A percentile compares a stretch with the other conserved stretches of the same genome.
Conservation (phyloP, 2,113 vertebrate genomes). For the Anolis carolinensis region DNA sequence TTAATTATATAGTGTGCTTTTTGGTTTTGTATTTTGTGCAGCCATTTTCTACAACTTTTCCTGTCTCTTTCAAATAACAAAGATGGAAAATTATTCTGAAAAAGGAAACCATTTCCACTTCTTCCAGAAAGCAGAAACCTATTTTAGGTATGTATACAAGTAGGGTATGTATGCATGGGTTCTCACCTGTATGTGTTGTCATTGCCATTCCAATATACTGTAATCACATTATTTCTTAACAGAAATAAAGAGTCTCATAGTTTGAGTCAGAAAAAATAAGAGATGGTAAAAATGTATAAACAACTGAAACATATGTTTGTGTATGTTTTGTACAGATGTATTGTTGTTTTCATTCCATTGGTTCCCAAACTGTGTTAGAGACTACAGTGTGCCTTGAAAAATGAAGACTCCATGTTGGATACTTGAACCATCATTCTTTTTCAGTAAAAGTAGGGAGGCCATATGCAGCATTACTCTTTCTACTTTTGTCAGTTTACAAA, state of each 20-base stretch:
- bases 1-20: constrained; percentile 30
- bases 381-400: not conserved
- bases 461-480: not conserved
- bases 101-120: constrained; percentile 22
- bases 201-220: constrained; percentile 1
- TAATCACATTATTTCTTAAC: not conserved
- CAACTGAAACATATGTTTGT: not conserved
- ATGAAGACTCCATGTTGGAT: not conserved
- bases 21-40: not conserved
- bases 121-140: constrained; percentile 20
- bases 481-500: not conserved
- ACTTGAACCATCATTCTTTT: not conserved
- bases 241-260: not conserved
- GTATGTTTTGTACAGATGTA: not conserved
- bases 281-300: not conserved
- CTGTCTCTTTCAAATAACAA: constrained; percentile 4
- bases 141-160: constrained; percentile 25
- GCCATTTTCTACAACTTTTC: not conserved
- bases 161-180: constrained; percentile 12
- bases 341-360: not conserved
- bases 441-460: not conserved
- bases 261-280: constrained; percentile 2
- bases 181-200: constrained; percentile 1
- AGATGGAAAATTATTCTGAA: not conserved
- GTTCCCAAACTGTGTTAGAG: not conserved